These are phyloP conservation scores for Brachionus asplanchnoidis DNA, from an alignment of 1,140 invertebrate genomes.

Conservation along the genomic window DNA sequence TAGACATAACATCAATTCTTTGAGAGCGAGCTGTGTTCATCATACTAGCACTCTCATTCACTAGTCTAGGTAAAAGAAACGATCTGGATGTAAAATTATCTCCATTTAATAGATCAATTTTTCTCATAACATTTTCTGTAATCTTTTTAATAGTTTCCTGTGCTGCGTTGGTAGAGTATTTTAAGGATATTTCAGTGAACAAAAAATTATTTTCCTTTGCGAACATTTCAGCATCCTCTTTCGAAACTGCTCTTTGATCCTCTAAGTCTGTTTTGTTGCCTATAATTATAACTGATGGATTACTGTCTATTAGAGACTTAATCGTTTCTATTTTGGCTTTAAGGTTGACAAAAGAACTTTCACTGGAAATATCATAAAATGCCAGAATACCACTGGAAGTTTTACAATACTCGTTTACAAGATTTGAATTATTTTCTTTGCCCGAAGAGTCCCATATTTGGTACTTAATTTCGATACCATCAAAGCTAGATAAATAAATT, in stretches of 20 bases:
- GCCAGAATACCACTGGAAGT: constrained; percentile 4
- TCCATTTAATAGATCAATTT: not conserved
- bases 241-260: not conserved
- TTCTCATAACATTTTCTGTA: not conserved
- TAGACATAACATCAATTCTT: constrained; percentile 28
- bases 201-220: not conserved
- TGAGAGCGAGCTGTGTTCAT: not conserved
- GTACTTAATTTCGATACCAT: not conserved
- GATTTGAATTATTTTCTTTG: not conserved
- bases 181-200: not conserved
- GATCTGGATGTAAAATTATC: not conserved
- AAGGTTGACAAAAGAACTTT: not conserved
- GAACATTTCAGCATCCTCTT: not conserved
- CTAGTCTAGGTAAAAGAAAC: not conserved
- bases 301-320: not conserved
- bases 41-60: not conserved
- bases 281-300: not conserved
- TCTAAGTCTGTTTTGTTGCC: constrained; percentile 20
- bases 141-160: not conserved
- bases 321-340: not conserved
- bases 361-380: not conserved
- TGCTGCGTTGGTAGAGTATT: not conserved
- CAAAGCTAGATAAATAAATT: not conserved
- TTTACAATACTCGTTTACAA: constrained; percentile 16
- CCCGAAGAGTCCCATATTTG: constrained; percentile 10